Base-by-base conservation (phyloP, 92 coral and sea anemone species). In the Muricea muricata region DNA sequence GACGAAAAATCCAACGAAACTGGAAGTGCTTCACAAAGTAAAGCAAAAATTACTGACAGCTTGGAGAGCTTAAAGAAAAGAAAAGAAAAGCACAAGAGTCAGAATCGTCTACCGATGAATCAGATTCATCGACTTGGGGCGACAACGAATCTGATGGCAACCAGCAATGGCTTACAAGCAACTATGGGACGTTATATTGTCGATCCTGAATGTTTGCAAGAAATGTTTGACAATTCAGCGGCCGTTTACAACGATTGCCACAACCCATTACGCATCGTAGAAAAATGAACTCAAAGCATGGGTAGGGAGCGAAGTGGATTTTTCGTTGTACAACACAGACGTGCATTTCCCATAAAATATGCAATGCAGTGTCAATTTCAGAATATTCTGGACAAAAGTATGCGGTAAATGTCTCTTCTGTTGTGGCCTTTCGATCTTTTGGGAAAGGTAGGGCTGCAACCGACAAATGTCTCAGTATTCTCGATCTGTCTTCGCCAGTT, bases 241-340 rank as follows among this genome's bases (percentile, higher is more conserved):
- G 58, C n/a, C n/a, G n/a, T 73, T 15, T 73, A 58, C 31, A 73
- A 61, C 17, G 60, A 41, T 37, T 73, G 42, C 42, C 42, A 37
- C 9, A 4, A 9, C 9, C 42, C 42, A 37, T 9, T 37, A 37
- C 9, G 5, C 39, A 25, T 23, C 40, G 5, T n/a, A 48, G 23
- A 24, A 61, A 1, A 61, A 33, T 14, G 48, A 21, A 47, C n/a
- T 18, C 90, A 71, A 40, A 76, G 34, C 63, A 75, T 2, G 86
- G 90, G 46, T 83, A 68, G 24, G 90, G 86, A 2, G 86, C 86
- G 42, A 83, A 69, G 33, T 87, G 90, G 90, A 72, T 69, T 39
- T 87, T 75, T 30, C 86, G 42, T 31, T 87, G 90, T 18, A 50
- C 73, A 35, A 79, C 67, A 30, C 11, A 34, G 8, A 14, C 20